A percentile compares a stretch with the other conserved stretches of the same genome.
Conservation (phyloP, 2,888 invertebrate species). For the Mesorhabditis sp. region DNA sequence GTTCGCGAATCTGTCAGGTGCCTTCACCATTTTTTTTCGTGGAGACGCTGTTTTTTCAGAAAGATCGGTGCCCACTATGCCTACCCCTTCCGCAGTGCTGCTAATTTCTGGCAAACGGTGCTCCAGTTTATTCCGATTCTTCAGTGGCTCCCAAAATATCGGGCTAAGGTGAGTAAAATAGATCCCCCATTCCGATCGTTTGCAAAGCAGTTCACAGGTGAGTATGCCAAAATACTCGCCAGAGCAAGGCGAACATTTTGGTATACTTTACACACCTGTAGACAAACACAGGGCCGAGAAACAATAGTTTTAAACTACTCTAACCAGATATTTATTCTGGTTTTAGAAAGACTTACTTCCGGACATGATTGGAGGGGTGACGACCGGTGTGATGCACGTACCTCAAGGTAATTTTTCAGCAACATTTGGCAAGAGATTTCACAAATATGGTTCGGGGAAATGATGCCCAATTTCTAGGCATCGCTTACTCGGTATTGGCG, state of each 20-base stretch:
- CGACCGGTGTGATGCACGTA: slow-evolving; percentile 18
- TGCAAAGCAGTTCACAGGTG: no score
- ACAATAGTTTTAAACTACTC: no score
- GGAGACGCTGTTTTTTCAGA: neutral
- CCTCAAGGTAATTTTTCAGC: slow-evolving; percentile 14
- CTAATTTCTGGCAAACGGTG: slow-evolving; percentile 6
- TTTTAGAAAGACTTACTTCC: neutral
- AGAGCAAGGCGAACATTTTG: no score
- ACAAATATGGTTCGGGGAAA: neutral
- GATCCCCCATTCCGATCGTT: no score
- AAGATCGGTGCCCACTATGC: no score
- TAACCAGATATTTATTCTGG: no score
- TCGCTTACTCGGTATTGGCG: slow-evolving; percentile 63
- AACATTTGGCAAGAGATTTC: neutral
- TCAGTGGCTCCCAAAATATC: slow-evolving; percentile 15
- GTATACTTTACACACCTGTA: no score
- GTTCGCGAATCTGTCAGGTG: no score
- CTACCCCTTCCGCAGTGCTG: neutral
- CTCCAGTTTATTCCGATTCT: slow-evolving; percentile 15
- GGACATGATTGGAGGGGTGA: slow-evolving; percentile 17
- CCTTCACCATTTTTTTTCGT: no score
- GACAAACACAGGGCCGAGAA: no score
- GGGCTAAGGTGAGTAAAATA: neutral
- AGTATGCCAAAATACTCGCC: no score
- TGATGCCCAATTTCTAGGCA: slow-evolving; percentile 49